Percentiles rank a stretch among this genome's conserved stretches.
Evolutionary conservation across 2,113 vertebrate species (phyloP).

Genomic region (Dasyurus viverrinus): DNA sequence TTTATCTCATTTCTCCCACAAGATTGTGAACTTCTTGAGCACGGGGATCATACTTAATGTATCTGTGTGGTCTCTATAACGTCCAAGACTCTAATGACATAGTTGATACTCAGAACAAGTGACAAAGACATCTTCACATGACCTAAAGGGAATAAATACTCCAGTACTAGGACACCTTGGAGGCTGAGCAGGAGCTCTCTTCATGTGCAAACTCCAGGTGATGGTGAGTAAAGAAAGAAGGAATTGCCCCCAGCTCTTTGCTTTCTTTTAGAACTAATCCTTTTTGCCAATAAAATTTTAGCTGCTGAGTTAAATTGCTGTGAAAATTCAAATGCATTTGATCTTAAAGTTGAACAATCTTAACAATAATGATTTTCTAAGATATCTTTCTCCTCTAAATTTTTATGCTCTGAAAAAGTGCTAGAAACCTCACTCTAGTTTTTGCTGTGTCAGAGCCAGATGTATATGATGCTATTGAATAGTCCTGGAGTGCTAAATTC

Average conservation of each 20-base stretch:
- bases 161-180: too few relatives aligned
- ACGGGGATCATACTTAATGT: too few relatives aligned
- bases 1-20: too few relatives aligned
- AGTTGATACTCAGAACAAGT: too few relatives aligned
- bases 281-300: not conserved
- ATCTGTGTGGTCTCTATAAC: too few relatives aligned
- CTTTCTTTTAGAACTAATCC: not conserved
- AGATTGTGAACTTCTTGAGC: too few relatives aligned
- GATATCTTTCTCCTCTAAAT: not conserved
- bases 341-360: not conserved
- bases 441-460: not conserved
- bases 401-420: not conserved
- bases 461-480: too few relatives aligned
- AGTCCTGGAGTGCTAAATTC: not conserved
- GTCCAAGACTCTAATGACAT: too few relatives aligned
- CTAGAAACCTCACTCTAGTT: not conserved
- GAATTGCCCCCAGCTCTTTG: not conserved
- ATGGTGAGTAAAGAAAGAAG: not conserved
- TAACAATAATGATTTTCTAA: not conserved
- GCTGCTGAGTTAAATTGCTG: not conserved
- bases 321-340: not conserved
- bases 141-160: too few relatives aligned
- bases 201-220: not conserved
- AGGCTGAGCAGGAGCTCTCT: not conserved
- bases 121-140: too few relatives aligned